Conservation (phyloP, 2,113 vertebrate genomes). For the Lamprologus sp. region DNA sequence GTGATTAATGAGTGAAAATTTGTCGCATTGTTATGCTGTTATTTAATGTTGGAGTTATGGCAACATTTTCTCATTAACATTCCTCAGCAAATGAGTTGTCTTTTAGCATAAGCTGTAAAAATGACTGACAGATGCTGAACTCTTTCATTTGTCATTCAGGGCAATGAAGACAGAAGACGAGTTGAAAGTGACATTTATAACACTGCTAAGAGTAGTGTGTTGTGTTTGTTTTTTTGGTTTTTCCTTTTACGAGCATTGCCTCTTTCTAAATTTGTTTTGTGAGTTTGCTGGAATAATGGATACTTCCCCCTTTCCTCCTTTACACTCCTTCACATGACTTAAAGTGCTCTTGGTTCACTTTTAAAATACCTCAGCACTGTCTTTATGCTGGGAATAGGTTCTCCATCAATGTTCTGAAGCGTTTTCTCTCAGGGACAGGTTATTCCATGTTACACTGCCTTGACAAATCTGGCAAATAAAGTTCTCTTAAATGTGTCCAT, state of each 20-base stretch:
- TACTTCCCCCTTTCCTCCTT: neutral
- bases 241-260: neutral
- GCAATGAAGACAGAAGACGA: neutral
- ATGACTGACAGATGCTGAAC: neutral
- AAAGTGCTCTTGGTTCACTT: neutral
- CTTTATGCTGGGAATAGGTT: neutral
- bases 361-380: neutral
- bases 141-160: neutral
- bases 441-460: neutral
- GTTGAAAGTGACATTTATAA: neutral
- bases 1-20: neutral
- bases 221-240: fast-evolving
- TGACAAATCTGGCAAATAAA: conserved; percentile 28
- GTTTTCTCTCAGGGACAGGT: conserved; percentile 27
- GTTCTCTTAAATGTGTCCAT: neutral
- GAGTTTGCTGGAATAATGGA: neutral
- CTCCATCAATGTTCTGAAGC: neutral
- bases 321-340: neutral
- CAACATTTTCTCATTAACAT: conserved; percentile 9
- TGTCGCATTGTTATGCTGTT: neutral
- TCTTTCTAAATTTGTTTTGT: neutral
- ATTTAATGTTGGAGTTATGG: neutral
- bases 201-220: neutral
- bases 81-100: neutral
- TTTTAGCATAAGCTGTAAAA: neutral